Evolutionary conservation across 2,797 vertebrate species (phyloP).

Genomic region (Notolabrus celidotus): DNA sequence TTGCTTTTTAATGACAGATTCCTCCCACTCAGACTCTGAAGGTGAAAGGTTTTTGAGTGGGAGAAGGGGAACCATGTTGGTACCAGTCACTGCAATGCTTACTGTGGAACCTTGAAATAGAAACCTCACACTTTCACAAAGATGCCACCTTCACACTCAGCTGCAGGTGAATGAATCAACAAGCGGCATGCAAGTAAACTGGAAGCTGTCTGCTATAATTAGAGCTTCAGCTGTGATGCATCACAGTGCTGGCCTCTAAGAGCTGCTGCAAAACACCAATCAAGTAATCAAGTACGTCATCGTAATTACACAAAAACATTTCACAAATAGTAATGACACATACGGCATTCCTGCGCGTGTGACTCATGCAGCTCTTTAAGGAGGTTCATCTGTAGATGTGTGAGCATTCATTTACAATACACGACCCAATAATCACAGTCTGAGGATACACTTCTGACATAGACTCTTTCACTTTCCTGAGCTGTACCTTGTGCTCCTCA

Average conservation of each 20-base stretch:
- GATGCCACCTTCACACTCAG: constrained; percentile 10
- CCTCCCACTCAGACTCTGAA: constrained; percentile 19
- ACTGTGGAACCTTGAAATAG: constrained; percentile 4
- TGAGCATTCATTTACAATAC: too few species aligned
- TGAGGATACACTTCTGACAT: too few species aligned
- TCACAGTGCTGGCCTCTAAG: neutral
- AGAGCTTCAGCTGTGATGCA: neutral
- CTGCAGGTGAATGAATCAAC: constrained; percentile 12
- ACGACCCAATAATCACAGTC: too few species aligned
- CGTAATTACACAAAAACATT: constrained; percentile 9
- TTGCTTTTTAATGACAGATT: constrained; percentile 20
- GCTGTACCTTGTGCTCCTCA: too few species aligned
- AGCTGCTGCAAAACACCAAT: neutral
- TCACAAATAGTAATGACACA: constrained; percentile 17
- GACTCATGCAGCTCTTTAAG: constrained; percentile 25
- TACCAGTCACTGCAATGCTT: constrained; percentile 12
- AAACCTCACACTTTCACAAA: constrained; percentile 14
- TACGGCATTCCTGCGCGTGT: constrained; percentile 24
- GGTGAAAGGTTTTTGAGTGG: constrained; percentile 35
- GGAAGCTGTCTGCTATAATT: neutral
- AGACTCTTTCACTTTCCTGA: too few species aligned
- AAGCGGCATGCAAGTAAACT: constrained; percentile 1
- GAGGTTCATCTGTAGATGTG: neutral
- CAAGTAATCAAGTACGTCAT: neutral
- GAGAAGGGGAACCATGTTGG: constrained; percentile 19